Percentiles rank a stretch among this genome's conserved stretches.
Evolutionary conservation across 2,888 invertebrate genomes (phyloP).

Genomic region (Athalia rosae): DNA sequence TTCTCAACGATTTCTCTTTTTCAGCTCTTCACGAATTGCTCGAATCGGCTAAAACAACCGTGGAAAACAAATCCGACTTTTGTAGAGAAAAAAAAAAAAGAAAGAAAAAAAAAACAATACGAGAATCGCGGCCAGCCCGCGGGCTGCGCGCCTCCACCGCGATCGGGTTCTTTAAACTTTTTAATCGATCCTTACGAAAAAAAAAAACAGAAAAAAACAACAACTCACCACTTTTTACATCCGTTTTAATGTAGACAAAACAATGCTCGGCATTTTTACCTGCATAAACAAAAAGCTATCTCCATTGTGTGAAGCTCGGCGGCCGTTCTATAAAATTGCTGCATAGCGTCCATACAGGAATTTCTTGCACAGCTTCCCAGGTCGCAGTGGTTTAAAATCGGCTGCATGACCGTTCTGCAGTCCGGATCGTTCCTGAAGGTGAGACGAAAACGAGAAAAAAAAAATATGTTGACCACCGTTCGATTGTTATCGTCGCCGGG

Average conservation of each 20-base stretch:
- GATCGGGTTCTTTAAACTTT: background rate
- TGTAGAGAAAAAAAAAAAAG: too few species aligned
- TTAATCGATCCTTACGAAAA: slow-evolving; percentile 24
- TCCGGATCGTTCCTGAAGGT: slow-evolving; percentile 86
- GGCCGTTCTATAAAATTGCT: slow-evolving; percentile 89
- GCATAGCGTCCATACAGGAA: slow-evolving; percentile 90
- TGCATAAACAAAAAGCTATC: slow-evolving; percentile 95
- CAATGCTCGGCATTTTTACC: slow-evolving; percentile 80
- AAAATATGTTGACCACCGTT: slow-evolving; percentile 1
- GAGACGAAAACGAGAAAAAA: background rate
- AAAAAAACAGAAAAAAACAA: too few species aligned
- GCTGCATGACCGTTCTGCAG: slow-evolving; percentile 86
- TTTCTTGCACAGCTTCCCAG: slow-evolving; percentile 85
- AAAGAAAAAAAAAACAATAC: too few species aligned
- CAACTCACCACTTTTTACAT: background rate
- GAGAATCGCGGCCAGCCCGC: background rate
- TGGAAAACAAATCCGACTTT: slow-evolving; percentile 20
- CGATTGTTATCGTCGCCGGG: slow-evolving; percentile 8
- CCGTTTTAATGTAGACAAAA: background rate
- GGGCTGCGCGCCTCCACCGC: background rate
- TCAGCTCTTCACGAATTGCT: background rate
- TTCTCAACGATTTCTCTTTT: background rate
- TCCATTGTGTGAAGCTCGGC: slow-evolving; percentile 89
- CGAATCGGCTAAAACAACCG: slow-evolving; percentile 13
- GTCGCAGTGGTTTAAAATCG: slow-evolving; percentile 91